These are phyloP conservation scores for Habrosyne pyritoides DNA, from an alignment of 2,888 invertebrate species.

Conservation along the genomic window DNA sequence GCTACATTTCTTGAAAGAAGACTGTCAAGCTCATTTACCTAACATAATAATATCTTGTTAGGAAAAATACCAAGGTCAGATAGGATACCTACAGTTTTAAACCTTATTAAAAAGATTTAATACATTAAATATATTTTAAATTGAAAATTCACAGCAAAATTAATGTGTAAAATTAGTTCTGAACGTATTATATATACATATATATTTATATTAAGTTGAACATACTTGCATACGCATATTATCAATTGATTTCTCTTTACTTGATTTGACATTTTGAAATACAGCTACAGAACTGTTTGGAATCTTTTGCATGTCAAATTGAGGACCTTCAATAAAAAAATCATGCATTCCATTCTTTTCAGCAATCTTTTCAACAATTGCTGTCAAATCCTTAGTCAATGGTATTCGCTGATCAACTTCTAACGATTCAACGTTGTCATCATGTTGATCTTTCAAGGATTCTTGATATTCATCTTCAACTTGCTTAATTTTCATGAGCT, in stretches of 20 bases:
- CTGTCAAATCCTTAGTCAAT: constrained; percentile 80
- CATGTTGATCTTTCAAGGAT: constrained; percentile 51
- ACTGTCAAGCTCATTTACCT: constrained; percentile 85
- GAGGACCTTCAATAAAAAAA: constrained; percentile 40
- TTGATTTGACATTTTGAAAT: constrained; percentile 83
- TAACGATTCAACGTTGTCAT: constrained; percentile 32
- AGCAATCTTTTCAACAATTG: constrained; percentile 79
- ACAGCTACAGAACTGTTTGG: constrained; percentile 85
- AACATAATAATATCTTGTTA: constrained; percentile 20
- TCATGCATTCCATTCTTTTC: constrained; percentile 53
- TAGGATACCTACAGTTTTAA: background rate
- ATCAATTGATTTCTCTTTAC: constrained; percentile 55
- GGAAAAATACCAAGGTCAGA: constrained; percentile 4
- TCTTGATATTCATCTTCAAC: constrained; percentile 74
- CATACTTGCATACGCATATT: constrained; percentile 85
- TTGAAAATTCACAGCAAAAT: too few species aligned
- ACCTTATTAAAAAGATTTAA: too few species aligned
- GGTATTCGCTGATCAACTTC: constrained; percentile 64
- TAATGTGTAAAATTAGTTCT: too few species aligned
- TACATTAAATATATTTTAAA: too few species aligned
- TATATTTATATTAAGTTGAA: too few species aligned
- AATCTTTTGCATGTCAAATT: constrained; percentile 79
- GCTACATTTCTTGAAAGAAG: constrained; percentile 83
- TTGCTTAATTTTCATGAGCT: constrained; percentile 75
- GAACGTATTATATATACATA: too few species aligned